These are phyloP conservation scores for Garrulus glandarius DNA, from an alignment of 2,797 vertebrate genomes.

Conservation along the genomic window DNA sequence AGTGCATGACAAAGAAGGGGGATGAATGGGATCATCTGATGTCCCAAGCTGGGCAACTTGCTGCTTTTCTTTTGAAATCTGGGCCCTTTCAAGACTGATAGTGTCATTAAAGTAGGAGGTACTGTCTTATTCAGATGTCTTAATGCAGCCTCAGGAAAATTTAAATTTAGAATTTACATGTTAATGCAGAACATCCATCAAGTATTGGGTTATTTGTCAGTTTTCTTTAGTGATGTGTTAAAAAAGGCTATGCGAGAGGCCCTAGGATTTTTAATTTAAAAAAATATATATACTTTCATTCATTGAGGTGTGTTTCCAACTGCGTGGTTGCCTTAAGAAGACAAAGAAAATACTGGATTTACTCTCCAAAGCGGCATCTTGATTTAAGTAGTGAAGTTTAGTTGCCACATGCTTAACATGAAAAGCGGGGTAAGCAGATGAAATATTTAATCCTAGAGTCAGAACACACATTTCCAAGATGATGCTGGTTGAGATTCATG, in stretches of 20 bases:
- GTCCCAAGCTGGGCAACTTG: background rate
- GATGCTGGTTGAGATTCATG: background rate
- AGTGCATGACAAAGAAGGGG: background rate
- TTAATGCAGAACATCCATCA: background rate
- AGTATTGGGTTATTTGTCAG: background rate
- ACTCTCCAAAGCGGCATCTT: background rate
- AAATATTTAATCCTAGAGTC: background rate
- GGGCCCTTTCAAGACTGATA: background rate
- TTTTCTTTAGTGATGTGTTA: background rate
- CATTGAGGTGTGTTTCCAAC: fast-evolving
- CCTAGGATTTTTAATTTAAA: background rate
- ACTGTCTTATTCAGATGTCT: background rate
- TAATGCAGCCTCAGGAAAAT: background rate
- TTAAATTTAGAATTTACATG: background rate
- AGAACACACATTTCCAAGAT: background rate
- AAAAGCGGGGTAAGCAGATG: background rate
- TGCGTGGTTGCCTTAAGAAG: background rate
- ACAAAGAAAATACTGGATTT: background rate
- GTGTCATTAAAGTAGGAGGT: background rate
- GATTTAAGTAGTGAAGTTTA: background rate
- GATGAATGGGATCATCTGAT: background rate
- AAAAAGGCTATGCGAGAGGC: background rate
- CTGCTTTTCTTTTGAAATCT: background rate
- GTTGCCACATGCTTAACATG: background rate
- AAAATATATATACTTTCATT: background rate